Conservation (phyloP, 2,797 vertebrate genomes). For the Gymnothorax javanicus region DNA sequence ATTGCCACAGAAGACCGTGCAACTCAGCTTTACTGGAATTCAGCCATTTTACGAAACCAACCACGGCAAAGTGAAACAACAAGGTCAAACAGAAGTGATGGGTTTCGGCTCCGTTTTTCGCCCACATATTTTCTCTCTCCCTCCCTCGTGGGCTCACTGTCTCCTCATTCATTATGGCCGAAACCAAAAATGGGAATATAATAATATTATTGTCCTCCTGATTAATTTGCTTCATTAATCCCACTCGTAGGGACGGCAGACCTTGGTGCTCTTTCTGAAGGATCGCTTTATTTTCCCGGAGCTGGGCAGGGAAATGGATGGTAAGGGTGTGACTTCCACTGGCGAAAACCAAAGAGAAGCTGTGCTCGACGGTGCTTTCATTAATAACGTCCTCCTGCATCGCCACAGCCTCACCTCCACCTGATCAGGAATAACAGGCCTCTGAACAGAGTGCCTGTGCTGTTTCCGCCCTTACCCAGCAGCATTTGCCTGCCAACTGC, state of each 20-base stretch:
- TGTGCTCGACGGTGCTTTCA: conserved; percentile 44
- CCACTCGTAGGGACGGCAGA: background rate
- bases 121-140: background rate
- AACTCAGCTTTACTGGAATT: background rate
- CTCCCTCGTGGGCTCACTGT: background rate
- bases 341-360: background rate
- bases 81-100: background rate
- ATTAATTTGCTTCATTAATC: conserved; percentile 22
- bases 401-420: conserved; percentile 35
- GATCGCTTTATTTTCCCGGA: background rate
- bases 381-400: conserved; percentile 57
- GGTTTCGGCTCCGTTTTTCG: background rate
- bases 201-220: conserved; percentile 8
- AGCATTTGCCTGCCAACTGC: background rate
- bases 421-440: conserved; percentile 67
- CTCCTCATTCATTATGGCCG: background rate
- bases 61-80: background rate
- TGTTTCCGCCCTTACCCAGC: background rate
- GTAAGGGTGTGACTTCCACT: background rate
- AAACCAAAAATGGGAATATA: background rate
- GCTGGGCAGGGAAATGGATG: background rate
- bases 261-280: background rate
- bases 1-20: background rate
- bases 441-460: conserved; percentile 58
- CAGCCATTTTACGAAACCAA: background rate